These are phyloP conservation scores for Pipa parva DNA, from an alignment of 2,113 vertebrate genomes.

Conservation along the genomic window DNA sequence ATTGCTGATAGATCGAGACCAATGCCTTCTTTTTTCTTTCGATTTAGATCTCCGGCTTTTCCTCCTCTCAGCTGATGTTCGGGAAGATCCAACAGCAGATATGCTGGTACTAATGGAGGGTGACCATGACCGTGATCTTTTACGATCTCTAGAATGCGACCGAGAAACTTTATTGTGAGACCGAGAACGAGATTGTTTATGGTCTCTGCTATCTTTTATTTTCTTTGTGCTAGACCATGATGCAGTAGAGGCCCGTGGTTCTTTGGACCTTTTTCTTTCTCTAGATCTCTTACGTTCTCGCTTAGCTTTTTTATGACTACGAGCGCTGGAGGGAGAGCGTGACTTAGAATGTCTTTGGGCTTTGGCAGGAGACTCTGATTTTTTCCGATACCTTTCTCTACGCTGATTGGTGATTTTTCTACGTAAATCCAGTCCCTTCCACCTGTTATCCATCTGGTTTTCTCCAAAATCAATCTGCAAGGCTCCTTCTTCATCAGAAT, in stretches of 20 bases:
- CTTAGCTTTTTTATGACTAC: constrained; percentile 35
- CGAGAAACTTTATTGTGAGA: constrained; percentile 43
- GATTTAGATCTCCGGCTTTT: constrained; percentile 44
- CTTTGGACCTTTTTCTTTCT: constrained; percentile 50
- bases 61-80: constrained; percentile 45
- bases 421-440: constrained; percentile 74
- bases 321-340: constrained; percentile 34
- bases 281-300: constrained; percentile 55
- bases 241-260: constrained; percentile 41
- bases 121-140: constrained; percentile 54
- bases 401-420: constrained; percentile 78
- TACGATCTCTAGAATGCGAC: constrained; percentile 43
- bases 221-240: constrained; percentile 41
- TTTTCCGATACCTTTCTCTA: constrained; percentile 69
- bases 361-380: constrained; percentile 40
- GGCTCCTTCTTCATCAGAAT: constrained; percentile 57
- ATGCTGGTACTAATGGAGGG: constrained; percentile 46
- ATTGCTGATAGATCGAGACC: constrained; percentile 29
- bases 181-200: constrained; percentile 52
- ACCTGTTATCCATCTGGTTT: constrained; percentile 53
- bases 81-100: constrained; percentile 26
- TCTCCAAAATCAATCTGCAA: constrained; percentile 59
- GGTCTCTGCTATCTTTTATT: constrained; percentile 32
- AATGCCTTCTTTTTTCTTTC: constrained; percentile 48
- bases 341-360: constrained; percentile 36